Base-by-base conservation (phyloP, 2,888 invertebrate genomes). In the Acleris literana region DNA sequence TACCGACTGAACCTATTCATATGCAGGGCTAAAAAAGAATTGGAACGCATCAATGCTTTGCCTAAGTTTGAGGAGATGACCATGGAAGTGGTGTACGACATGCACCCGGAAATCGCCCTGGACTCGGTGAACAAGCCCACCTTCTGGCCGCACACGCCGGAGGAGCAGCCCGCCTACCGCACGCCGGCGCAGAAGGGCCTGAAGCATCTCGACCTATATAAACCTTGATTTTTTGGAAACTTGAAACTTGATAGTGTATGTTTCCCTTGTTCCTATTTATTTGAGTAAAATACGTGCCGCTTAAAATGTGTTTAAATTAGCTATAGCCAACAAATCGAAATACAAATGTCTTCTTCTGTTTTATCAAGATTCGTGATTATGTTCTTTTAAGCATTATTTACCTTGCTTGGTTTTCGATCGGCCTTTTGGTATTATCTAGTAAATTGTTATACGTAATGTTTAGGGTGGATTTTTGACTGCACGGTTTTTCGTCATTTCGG, bases 131-230 rank as follows among this genome's bases (percentile, higher is more conserved):
- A 84, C 0, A 82, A 68, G 9, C 92, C 90, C 0, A 74, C 86
- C 0, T 90, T 85, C 70, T 92, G 92, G 92, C 92, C 92, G 1
- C 92, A 92, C 68, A 74, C 74, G 4, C 71, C 76, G 0, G 91
- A 91, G 5, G 90, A 90, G 48, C 91, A 92, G 69, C 71, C 80
- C 2, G 86, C 82, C 0, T 88, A 86, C 54, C 69, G 74, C 33
- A 68, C 79, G 1, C 74, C 81, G 0, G 74, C 77, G 33, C 68
- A 69, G 29, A 81, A 77, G 62, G 72, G 75, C 1, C 60, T 71
- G n/a, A 44, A 60, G 17, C 74, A 74, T 48, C 63, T 59, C 39
- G 63, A 63, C 11, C 29, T 25, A 2, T 66, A 55, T 25, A 52
- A 46, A 25, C 66, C 66, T 9, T 33, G 17, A 57, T 7, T 9